Conservation (phyloP, 2,113 vertebrate species). For the Cavia aperea region DNA sequence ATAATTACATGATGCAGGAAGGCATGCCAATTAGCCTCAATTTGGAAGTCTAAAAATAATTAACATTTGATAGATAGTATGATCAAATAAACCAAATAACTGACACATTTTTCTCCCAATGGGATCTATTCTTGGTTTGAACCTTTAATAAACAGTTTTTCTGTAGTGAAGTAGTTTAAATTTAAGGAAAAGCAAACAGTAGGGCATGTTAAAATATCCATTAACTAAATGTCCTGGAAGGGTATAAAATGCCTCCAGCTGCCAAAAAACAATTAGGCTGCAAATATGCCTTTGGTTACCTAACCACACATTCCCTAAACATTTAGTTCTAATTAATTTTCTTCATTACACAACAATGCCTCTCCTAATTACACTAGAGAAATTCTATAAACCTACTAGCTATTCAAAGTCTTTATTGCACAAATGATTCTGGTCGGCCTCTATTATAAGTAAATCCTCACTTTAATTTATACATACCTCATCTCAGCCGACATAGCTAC, state of each 20-base stretch:
- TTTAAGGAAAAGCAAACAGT: conserved; percentile 66
- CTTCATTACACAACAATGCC: conserved; percentile 72
- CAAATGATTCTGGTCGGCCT: conserved; percentile 63
- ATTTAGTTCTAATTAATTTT: conserved; percentile 74
- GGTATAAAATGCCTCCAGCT: conserved; percentile 63
- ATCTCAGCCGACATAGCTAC: conserved; percentile 52
- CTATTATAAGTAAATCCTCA: conserved; percentile 55
- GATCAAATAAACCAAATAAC: conserved; percentile 50
- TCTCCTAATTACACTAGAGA: conserved; percentile 72
- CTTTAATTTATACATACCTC: conserved; percentile 63
- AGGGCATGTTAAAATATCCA: conserved; percentile 65
- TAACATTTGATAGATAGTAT: conserved; percentile 39
- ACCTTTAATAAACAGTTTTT: conserved; percentile 55
- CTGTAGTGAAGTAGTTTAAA: conserved; percentile 53
- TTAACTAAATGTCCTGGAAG: conserved; percentile 65
- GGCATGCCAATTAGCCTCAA: conserved; percentile 36
- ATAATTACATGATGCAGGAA: conserved; percentile 4
- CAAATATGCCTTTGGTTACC: conserved; percentile 68
- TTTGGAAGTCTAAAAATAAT: conserved; percentile 49
- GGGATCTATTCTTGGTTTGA: conserved; percentile 49
- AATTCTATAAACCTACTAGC: conserved; percentile 71
- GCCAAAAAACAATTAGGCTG: conserved; percentile 68
- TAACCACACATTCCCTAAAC: conserved; percentile 69
- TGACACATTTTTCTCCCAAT: conserved; percentile 34
- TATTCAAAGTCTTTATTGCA: conserved; percentile 67